phyloP scores from a whole-genome alignment of 2,888 invertebrate species.

The Chaitophorus viminalis region DNA sequence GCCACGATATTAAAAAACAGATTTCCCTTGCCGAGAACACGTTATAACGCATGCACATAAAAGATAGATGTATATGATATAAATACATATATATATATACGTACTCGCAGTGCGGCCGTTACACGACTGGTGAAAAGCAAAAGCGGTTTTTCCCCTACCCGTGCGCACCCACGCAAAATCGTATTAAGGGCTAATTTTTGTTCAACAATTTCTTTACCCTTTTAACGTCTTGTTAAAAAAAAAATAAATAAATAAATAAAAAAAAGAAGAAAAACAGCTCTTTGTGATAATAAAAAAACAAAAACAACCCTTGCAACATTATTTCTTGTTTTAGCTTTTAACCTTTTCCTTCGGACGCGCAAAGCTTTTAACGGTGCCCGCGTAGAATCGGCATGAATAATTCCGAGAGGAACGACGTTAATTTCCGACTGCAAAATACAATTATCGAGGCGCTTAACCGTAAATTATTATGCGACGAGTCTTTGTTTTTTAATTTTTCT shows the following conservation, averaged over 20 bases:
- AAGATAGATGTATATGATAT: no score
- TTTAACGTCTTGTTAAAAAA: constrained; percentile 18
- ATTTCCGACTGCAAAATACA: constrained; percentile 54
- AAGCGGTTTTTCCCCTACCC: neutral
- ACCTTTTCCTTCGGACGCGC: constrained; percentile 48
- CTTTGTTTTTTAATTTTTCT: constrained; percentile 32
- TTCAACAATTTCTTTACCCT: constrained; percentile 41
- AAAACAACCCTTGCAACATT: constrained; percentile 47
- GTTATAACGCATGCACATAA: no score
- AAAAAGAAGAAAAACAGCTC: constrained; percentile 32
- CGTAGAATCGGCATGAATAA: constrained; percentile 58
- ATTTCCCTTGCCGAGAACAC: constrained; percentile 32
- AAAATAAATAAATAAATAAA: no score
- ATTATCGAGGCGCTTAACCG: constrained; percentile 60
- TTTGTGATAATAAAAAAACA: constrained; percentile 28
- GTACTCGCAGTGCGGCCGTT: neutral
- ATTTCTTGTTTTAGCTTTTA: constrained; percentile 57
- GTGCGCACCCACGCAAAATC: neutral
- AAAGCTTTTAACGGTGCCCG: constrained; percentile 59
- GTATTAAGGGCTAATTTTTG: constrained; percentile 54
- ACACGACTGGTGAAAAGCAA: neutral
- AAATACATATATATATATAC: no score
- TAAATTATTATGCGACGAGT: constrained; percentile 59
- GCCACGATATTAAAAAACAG: constrained; percentile 9
- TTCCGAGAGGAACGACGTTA: constrained; percentile 49